phyloP scores from a whole-genome alignment of 2,888 invertebrate species.

The Heteromurus nitidus region DNA sequence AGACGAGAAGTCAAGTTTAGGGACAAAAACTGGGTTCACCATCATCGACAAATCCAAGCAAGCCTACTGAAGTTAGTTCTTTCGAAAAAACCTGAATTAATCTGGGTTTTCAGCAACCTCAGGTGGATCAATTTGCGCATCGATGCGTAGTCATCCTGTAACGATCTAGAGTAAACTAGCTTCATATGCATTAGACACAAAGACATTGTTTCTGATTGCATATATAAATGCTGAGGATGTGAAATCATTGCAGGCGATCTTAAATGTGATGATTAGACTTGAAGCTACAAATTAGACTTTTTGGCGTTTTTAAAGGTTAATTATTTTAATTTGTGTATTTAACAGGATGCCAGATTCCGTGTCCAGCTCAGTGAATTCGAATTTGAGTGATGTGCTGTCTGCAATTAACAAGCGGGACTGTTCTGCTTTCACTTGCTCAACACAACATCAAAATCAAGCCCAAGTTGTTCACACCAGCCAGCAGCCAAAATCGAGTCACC shows the following conservation, averaged over 20 bases:
- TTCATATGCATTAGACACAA: not conserved
- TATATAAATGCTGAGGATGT: not conserved
- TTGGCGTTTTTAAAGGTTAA: not conserved
- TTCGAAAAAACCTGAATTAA: slow-evolving; percentile 53
- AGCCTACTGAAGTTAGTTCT: not conserved
- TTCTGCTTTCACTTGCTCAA: slow-evolving; percentile 69
- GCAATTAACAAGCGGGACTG: slow-evolving; percentile 71
- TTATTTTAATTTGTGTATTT: slow-evolving; percentile 30
- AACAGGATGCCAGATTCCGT: slow-evolving; percentile 71
- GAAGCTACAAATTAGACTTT: not conserved
- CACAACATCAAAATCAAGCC: slow-evolving; percentile 28
- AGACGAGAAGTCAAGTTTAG: not conserved
- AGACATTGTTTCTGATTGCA: not conserved
- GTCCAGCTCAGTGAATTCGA: slow-evolving; percentile 68
- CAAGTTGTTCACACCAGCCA: slow-evolving; percentile 19
- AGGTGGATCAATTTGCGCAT: slow-evolving; percentile 25
- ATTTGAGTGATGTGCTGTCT: slow-evolving; percentile 69
- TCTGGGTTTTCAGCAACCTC: slow-evolving; percentile 57
- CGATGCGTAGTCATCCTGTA: not conserved
- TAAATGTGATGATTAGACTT: not conserved
- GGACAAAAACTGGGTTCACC: slow-evolving; percentile 45
- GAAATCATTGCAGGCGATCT: not conserved
- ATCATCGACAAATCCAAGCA: slow-evolving; percentile 6
- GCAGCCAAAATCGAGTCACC: slow-evolving; percentile 42
- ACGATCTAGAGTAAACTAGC: not conserved